Evolutionary conservation across 2,888 invertebrate species (phyloP), one percentile per base, ranked within the genome.

Genomic region (Hemistola chrysoprasaria): DNA sequence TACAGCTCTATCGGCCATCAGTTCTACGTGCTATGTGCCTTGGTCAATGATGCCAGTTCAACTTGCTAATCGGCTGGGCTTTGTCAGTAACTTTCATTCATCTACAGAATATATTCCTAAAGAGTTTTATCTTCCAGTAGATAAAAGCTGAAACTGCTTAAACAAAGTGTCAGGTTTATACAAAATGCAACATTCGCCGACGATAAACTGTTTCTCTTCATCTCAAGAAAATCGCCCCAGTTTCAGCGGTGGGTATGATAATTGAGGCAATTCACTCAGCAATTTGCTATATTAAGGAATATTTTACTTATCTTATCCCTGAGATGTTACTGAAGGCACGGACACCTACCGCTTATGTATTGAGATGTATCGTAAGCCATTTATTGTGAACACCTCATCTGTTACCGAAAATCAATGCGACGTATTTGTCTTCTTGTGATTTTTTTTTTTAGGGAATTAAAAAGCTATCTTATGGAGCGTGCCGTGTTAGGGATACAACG

Each of bases 271-370:
- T 78, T 72, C 72, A 63, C 73, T 62, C 64, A 62, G 71, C 82
- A 84, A 81, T 85, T 71, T 69, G 41, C 77, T 83, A 77, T 85
- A 77, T 84, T n/a, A n/a, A n/a, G 84, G 79, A 73, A 74, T 75
- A 74, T 76, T 78, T 74, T 77, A 78, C 82, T 86, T 76, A 86
- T 85, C 82, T 86, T 76, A 86, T 85, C 85, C 85, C 71, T 66
- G 48, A 59, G 62, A 63, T 68, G 71, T 67, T 65, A 53, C 64
- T 53, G 59, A 54, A 60, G 77, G 79, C 85, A 86, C 86, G 85
- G 61, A 72, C 68, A 73, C 68, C 70, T 23, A 74, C 63, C 59
- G 62, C 66, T 78, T 71, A 79, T 74, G 67, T 74, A 75, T 76
- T 70, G 70, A 76, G 78, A 82, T 70, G 64, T 71, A 86, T 84